These are phyloP conservation scores for Gouania willdenowi DNA, from an alignment of 2,797 vertebrate genomes.

Conservation along the genomic window DNA sequence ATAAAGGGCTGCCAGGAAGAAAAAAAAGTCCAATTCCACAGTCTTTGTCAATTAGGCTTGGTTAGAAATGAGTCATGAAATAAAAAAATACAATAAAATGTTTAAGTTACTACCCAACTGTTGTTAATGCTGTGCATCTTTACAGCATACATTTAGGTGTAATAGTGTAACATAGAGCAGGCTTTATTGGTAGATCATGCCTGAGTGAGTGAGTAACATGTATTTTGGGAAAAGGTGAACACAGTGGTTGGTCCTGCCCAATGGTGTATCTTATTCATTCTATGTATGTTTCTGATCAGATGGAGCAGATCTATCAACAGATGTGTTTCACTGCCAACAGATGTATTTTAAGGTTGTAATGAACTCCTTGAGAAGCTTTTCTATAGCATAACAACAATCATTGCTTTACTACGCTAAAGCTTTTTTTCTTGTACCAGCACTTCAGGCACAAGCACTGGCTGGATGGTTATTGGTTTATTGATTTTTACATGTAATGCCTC, in stretches of 20 bases:
- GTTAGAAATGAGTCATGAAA: too few species aligned
- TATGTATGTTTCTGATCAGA: not conserved
- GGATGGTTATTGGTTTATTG: not conserved
- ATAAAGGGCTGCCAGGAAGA: too few species aligned
- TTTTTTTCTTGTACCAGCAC: not conserved
- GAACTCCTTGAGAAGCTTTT: slow-evolving; percentile 7
- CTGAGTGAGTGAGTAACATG: not conserved
- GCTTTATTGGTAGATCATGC: too few species aligned
- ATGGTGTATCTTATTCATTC: not conserved
- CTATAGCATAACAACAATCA: not conserved
- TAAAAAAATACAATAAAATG: too few species aligned
- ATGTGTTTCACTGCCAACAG: not conserved
- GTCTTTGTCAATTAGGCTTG: too few species aligned
- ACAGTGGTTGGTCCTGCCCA: not conserved
- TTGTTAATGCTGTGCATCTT: too few species aligned
- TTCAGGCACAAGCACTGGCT: not conserved
- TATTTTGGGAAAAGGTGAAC: slow-evolving; percentile 6
- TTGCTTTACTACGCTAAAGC: not conserved
- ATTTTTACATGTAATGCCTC: not conserved
- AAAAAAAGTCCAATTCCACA: too few species aligned
- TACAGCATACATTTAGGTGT: too few species aligned
- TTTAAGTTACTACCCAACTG: too few species aligned
- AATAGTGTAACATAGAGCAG: too few species aligned
- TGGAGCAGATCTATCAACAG: slow-evolving; percentile 8
- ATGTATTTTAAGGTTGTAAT: slow-evolving; percentile 5